phyloP scores from a whole-genome alignment of 2,113 vertebrate genomes.

The Microcebus tavaratra region DNA sequence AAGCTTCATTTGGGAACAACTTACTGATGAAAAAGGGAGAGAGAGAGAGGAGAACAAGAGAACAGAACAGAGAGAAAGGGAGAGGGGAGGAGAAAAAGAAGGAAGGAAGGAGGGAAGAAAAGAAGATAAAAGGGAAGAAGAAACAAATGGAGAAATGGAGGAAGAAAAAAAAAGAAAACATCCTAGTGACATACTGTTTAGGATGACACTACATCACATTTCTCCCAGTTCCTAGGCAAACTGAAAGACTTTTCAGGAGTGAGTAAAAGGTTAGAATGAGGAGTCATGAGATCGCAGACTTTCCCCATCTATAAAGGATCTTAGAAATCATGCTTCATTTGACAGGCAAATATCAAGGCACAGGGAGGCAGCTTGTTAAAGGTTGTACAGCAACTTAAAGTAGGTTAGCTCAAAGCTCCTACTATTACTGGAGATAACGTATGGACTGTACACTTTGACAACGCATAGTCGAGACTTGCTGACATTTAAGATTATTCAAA shows the following conservation, averaged over 20 bases:
- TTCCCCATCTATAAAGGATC: not conserved
- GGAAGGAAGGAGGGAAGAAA: not conserved
- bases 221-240: not conserved
- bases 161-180: not conserved
- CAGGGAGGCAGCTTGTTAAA: not conserved
- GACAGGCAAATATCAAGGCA: not conserved
- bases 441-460: fast-evolving
- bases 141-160: too few species aligned
- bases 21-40: not conserved
- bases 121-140: fast-evolving
- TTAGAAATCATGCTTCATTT: not conserved
- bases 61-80: too few species aligned
- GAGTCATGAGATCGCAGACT: not conserved
- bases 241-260: not conserved
- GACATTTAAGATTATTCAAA: not conserved
- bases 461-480: fast-evolving
- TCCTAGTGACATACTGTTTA: not conserved
- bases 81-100: too few species aligned
- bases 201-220: not conserved
- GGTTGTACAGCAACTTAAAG: not conserved
- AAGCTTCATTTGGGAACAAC: not conserved
- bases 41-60: too few species aligned
- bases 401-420: not conserved
- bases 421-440: not conserved
- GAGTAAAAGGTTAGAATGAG: not conserved